These are phyloP conservation scores for Pluvianellus socialis DNA, from an alignment of 2,113 vertebrate species.

Conservation along the genomic window DNA sequence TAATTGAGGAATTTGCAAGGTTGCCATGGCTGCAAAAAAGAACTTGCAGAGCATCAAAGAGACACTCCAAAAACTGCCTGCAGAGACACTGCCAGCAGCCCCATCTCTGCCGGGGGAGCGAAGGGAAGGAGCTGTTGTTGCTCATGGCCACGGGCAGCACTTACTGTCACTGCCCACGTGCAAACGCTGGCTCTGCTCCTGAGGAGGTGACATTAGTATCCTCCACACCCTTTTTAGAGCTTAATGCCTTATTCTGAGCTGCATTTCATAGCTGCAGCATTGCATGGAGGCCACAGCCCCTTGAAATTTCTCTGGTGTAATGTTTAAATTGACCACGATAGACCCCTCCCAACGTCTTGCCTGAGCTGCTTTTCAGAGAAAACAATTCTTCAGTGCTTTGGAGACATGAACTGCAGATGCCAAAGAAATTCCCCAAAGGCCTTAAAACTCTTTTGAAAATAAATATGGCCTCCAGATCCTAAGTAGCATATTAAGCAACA, in stretches of 20 bases:
- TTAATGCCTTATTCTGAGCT: neutral
- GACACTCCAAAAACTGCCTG: neutral
- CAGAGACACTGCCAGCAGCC: neutral
- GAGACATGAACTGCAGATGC: neutral
- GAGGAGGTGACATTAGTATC: accelerated
- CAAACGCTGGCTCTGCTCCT: neutral
- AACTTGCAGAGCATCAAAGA: neutral
- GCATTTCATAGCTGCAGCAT: neutral
- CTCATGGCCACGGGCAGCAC: neutral
- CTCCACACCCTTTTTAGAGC: neutral
- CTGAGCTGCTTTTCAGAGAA: neutral
- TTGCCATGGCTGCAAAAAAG: neutral
- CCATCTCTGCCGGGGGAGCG: neutral
- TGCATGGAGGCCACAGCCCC: neutral
- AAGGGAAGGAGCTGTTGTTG: neutral
- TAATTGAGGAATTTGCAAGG: neutral
- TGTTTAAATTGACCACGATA: neutral
- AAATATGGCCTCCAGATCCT: neutral
- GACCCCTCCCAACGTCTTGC: neutral
- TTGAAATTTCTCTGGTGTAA: neutral
- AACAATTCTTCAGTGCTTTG: neutral
- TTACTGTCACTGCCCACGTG: neutral
- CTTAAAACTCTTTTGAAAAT: neutral
- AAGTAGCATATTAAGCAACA: neutral
- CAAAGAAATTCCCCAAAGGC: neutral